phyloP scores from a whole-genome alignment of 2,888 invertebrate genomes.

The Horisme vitalbata region DNA sequence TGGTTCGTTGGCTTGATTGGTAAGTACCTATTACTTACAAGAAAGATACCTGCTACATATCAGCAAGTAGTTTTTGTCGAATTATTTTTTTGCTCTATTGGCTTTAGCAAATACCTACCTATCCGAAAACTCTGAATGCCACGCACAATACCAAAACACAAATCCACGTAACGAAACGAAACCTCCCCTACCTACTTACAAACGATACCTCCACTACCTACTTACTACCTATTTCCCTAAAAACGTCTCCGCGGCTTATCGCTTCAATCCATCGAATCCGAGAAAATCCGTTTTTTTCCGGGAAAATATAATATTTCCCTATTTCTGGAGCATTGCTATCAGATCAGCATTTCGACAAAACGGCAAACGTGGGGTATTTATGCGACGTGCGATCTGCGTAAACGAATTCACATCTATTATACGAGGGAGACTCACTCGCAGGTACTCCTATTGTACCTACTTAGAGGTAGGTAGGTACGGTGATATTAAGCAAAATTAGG shows the following conservation, averaged over 20 bases:
- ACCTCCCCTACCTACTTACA: constrained; percentile 13
- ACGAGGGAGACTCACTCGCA: no score
- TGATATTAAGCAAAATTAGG: no score
- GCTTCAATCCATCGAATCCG: constrained; percentile 30
- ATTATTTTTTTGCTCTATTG: neutral
- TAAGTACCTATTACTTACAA: neutral
- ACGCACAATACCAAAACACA: neutral
- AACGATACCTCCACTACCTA: constrained; percentile 17
- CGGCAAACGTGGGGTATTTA: constrained; percentile 19
- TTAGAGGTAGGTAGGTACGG: no score
- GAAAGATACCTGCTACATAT: no score
- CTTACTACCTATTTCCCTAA: constrained; percentile 27
- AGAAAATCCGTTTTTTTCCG: constrained; percentile 32
- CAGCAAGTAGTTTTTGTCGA: no score
- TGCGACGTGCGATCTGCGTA: constrained; percentile 7
- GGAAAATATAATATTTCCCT: constrained; percentile 31
- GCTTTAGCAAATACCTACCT: no score
- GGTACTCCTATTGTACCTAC: no score
- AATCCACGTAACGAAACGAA: constrained; percentile 22
- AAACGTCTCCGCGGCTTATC: constrained; percentile 33
- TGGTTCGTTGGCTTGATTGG: neutral
- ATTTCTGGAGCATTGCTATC: constrained; percentile 25
- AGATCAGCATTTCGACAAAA: constrained; percentile 22
- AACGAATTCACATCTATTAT: neutral
- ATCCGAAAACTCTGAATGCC: no score